These are phyloP conservation scores for Uropetala carovei DNA, from an alignment of 2,888 invertebrate genomes.

Conservation along the genomic window DNA sequence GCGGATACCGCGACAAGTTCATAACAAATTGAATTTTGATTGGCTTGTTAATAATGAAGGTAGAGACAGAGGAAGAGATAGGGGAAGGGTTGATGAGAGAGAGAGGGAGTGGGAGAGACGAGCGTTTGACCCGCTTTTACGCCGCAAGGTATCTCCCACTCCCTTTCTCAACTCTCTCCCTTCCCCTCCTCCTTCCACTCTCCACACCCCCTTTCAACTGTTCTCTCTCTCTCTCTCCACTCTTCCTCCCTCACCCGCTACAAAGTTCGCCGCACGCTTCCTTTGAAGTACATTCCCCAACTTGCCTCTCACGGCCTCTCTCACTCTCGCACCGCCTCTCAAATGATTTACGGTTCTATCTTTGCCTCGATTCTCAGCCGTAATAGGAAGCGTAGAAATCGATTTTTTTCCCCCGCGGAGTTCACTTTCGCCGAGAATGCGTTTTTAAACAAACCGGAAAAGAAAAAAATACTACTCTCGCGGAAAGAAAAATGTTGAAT, in stretches of 20 bases:
- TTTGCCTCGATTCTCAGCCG: neutral
- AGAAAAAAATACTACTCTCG: no score
- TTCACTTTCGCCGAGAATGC: neutral
- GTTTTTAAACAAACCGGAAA: no score
- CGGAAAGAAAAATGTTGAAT: neutral
- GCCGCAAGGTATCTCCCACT: neutral
- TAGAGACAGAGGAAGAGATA: neutral
- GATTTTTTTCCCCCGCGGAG: neutral
- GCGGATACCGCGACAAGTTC: slow-evolving; percentile 56
- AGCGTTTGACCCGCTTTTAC: neutral
- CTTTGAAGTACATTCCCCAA: neutral
- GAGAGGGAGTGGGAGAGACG: neutral
- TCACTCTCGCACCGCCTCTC: neutral
- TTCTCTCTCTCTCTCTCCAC: neutral
- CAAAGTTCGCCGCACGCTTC: neutral
- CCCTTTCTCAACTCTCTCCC: neutral
- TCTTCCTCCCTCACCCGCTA: neutral
- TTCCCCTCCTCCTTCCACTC: no score
- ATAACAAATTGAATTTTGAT: slow-evolving; percentile 64
- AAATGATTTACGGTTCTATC: neutral
- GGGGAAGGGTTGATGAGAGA: neutral
- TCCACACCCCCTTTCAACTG: neutral
- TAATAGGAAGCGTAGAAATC: neutral
- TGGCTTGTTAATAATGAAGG: slow-evolving; percentile 56
- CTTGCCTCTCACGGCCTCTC: neutral